These are phyloP conservation scores for Rhipidura dahli DNA, from an alignment of 2,113 vertebrate species.

Conservation along the genomic window DNA sequence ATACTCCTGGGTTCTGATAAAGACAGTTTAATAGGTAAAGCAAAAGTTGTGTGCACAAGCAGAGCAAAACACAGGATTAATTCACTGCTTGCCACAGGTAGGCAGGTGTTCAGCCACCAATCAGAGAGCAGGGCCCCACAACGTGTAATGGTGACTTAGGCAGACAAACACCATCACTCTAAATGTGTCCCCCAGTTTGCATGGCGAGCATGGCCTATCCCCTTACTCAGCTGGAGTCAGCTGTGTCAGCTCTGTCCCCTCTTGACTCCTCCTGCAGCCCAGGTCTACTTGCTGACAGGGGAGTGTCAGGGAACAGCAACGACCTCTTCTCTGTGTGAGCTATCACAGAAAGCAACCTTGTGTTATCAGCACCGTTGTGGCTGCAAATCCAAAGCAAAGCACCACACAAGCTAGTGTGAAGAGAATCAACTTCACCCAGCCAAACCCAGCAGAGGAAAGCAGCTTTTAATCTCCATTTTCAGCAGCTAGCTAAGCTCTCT, in stretches of 20 bases:
- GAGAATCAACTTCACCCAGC: neutral
- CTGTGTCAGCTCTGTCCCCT: neutral
- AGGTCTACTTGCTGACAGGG: accelerated
- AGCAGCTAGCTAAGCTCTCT: neutral
- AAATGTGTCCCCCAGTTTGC: neutral
- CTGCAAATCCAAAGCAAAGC: neutral
- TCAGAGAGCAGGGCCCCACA: neutral
- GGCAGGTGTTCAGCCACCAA: neutral
- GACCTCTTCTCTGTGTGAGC: neutral
- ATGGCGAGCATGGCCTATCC: accelerated
- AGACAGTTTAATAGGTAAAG: neutral
- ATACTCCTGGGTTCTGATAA: neutral
- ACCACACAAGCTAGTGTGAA: neutral
- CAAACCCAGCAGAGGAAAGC: neutral
- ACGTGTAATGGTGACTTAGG: accelerated
- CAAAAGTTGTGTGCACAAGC: neutral
- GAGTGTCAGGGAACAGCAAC: neutral
- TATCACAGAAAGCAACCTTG: neutral
- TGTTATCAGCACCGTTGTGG: accelerated
- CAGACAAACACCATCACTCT: accelerated
- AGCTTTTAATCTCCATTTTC: neutral
- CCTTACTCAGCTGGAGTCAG: neutral
- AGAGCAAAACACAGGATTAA: neutral
- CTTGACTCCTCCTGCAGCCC: neutral
- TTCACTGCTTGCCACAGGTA: accelerated